A percentile compares a stretch with the other conserved stretches of the same genome.
phyloP scores from a whole-genome alignment of 2,888 invertebrate species.

The Hydrotaea diabolus region DNA sequence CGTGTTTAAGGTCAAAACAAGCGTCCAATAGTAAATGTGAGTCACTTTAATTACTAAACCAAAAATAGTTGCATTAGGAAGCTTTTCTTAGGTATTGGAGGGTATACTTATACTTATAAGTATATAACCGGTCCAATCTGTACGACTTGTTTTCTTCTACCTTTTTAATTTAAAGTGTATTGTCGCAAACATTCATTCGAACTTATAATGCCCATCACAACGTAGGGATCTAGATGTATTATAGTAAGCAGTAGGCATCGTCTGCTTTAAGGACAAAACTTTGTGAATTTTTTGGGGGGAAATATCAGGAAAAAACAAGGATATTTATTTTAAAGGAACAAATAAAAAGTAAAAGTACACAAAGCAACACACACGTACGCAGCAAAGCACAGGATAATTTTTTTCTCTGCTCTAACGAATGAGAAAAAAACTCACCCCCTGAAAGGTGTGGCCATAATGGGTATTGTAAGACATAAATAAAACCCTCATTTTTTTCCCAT shows the following conservation, averaged over 20 bases:
- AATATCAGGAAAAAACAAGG: constrained; percentile 65
- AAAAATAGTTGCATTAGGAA: too few species aligned
- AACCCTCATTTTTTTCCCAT: constrained; percentile 68
- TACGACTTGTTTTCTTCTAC: too few species aligned
- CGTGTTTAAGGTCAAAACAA: too few species aligned
- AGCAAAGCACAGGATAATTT: constrained; percentile 20
- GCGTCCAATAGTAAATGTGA: too few species aligned
- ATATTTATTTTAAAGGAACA: constrained; percentile 70
- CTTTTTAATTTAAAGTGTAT: too few species aligned
- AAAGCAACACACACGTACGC: constrained; percentile 15
- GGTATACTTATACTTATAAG: too few species aligned
- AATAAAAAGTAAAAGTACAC: constrained; percentile 75
- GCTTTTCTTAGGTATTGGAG: too few species aligned
- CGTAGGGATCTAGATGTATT: neutral
- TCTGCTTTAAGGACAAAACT: constrained; percentile 41
- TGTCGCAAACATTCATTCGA: too few species aligned
- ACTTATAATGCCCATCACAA: too few species aligned
- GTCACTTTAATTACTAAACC: too few species aligned
- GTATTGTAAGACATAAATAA: constrained; percentile 43
- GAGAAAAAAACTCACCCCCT: constrained; percentile 74
- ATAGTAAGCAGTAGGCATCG: constrained; percentile 5
- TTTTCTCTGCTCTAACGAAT: constrained; percentile 30
- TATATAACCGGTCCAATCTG: too few species aligned
- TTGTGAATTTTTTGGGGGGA: constrained; percentile 63
- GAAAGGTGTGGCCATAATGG: constrained; percentile 77